Evolutionary conservation across 2,113 vertebrate genomes (phyloP).

Genomic region (Crotalus helleri): DNA sequence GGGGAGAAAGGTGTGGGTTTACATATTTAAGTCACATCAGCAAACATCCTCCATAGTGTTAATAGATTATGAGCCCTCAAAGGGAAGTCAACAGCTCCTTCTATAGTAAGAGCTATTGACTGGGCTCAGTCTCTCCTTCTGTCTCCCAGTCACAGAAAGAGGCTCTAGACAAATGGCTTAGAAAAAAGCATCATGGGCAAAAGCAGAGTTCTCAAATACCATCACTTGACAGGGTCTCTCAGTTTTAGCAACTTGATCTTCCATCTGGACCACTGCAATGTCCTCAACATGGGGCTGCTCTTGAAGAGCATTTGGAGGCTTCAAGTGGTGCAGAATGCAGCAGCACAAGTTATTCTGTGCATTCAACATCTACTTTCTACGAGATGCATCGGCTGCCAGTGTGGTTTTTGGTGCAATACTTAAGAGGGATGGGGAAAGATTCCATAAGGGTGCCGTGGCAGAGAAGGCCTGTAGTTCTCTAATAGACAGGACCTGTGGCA

Average conservation of each 20-base stretch:
- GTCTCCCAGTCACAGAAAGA: neutral
- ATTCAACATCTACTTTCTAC: neutral
- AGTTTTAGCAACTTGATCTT: neutral
- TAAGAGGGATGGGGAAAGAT: too few relatives aligned
- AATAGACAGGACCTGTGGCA: too few relatives aligned
- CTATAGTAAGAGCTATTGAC: neutral
- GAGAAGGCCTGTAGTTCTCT: too few relatives aligned
- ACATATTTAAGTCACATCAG: neutral
- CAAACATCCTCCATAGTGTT: neutral
- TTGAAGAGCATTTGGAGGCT: neutral
- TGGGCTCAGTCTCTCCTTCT: neutral
- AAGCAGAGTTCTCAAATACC: neutral
- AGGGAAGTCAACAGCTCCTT: neutral
- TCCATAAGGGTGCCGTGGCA: too few relatives aligned
- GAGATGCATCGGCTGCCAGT: neutral
- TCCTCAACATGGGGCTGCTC: neutral
- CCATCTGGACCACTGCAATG: neutral
- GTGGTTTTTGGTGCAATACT: neutral
- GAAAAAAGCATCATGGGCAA: neutral
- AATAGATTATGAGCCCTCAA: neutral
- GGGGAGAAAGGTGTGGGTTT: neutral
- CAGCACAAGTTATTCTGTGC: neutral
- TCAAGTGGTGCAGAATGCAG: neutral
- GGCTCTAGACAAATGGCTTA: neutral
- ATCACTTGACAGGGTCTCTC: neutral